These are phyloP conservation scores for Euthynnus affinis DNA, from an alignment of 2,797 vertebrate species.

Conservation along the genomic window DNA sequence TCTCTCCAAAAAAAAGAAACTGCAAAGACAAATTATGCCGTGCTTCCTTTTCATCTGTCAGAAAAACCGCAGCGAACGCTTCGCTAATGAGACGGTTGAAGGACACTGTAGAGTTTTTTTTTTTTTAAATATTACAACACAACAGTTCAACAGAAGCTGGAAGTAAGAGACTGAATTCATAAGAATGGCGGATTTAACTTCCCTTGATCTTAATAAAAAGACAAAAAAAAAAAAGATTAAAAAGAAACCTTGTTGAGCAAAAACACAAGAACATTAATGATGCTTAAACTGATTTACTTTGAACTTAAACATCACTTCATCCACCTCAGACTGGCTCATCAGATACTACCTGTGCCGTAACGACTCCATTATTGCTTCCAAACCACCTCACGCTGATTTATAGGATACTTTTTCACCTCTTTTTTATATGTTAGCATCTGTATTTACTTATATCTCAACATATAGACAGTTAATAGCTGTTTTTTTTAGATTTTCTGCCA, in stretches of 20 bases:
- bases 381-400: not conserved
- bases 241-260: not conserved
- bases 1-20: not conserved
- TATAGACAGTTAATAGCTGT: no score
- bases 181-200: constrained; percentile 3
- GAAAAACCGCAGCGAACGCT: not conserved
- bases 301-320: not conserved
- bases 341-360: no score
- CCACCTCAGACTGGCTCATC: no score
- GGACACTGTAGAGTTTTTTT: constrained; percentile 7
- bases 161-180: constrained; percentile 7
- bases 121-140: not conserved
- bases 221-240: constrained; percentile 12
- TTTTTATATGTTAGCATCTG: no score
- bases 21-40: constrained; percentile 16
- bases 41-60: constrained; percentile 40
- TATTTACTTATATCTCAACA: no score
- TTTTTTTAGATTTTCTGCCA: no score
- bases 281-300: not conserved
- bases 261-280: not conserved
- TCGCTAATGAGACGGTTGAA: constrained; percentile 34
- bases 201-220: constrained; percentile 16
- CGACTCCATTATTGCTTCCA: no score
- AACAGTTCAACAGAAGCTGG: not conserved
- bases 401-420: not conserved